phyloP scores from a whole-genome alignment of 2,888 invertebrate genomes.

The Tenthredo livida region DNA sequence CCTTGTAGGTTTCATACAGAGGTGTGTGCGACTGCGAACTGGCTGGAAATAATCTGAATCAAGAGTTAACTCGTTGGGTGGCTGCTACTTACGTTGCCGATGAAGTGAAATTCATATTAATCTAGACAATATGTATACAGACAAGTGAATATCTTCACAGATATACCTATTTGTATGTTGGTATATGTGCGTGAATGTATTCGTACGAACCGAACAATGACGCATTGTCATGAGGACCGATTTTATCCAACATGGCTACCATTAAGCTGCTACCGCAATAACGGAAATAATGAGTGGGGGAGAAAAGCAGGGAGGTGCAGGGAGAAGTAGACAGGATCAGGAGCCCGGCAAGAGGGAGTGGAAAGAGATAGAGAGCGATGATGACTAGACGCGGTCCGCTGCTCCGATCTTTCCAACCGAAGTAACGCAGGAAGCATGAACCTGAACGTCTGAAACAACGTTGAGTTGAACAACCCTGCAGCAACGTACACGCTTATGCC shows the following conservation, averaged over 20 bases:
- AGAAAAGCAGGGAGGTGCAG: conserved; percentile 11
- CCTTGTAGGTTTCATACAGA: not conserved
- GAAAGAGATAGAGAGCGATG: conserved; percentile 47
- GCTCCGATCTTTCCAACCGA: conserved; percentile 60
- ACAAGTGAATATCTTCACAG: not conserved
- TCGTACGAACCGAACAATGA: not conserved
- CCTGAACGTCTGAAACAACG: conserved; percentile 46
- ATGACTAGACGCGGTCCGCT: conserved; percentile 60
- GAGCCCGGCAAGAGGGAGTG: conserved; percentile 18
- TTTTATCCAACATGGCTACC: conserved; percentile 22
- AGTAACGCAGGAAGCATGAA: conserved; percentile 42
- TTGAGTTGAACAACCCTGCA: conserved; percentile 52
- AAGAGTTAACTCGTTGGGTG: not conserved
- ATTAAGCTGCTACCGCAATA: conserved; percentile 35
- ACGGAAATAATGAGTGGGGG: conserved; percentile 38
- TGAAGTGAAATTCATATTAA: not conserved
- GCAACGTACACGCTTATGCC: conserved; percentile 7
- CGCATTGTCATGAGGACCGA: conserved; percentile 26
- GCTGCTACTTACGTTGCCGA: not conserved
- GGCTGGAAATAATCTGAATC: not conserved
- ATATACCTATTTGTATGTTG: not conserved
- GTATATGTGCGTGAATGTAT: not conserved
- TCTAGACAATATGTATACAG: not conserved
- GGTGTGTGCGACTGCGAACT: not conserved
- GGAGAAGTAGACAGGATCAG: conserved; percentile 28